Evolutionary conservation across 2,113 vertebrate genomes (phyloP).

Genomic region (Cynoglossus semilaevis): DNA sequence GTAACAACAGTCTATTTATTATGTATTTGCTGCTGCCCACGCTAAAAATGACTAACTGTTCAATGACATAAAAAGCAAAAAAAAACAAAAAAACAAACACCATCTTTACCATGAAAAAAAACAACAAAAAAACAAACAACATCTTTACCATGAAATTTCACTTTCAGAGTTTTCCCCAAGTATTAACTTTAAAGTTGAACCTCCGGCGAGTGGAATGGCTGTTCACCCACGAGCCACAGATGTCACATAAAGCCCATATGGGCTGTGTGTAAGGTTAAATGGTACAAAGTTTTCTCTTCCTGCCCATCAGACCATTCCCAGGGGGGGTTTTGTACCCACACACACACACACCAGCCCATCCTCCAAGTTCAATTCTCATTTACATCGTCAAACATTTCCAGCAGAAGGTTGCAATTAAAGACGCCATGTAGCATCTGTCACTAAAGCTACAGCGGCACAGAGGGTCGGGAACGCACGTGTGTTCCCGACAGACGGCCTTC

Average conservation of each 20-base stretch:
- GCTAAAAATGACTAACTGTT: slow-evolving; percentile 5
- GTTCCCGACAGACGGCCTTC: slow-evolving; percentile 19
- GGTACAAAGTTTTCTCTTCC: slow-evolving; percentile 16
- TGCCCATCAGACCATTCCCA: slow-evolving; percentile 31
- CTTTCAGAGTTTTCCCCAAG: too few species aligned
- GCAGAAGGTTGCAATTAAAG: slow-evolving; percentile 56
- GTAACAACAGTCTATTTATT: neutral
- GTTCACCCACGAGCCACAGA: slow-evolving; percentile 11
- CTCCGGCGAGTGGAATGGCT: neutral
- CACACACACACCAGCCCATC: too few species aligned
- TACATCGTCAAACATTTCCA: slow-evolving; percentile 49
- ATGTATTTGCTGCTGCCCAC: neutral
- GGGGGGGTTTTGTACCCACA: slow-evolving; percentile 23
- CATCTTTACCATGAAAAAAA: neutral
- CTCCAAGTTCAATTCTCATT: slow-evolving; percentile 34
- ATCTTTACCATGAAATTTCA: too few species aligned
- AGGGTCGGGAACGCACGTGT: slow-evolving; percentile 28
- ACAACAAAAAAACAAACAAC: neutral
- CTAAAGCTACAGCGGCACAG: slow-evolving; percentile 30
- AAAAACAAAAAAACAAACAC: neutral
- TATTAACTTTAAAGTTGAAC: too few species aligned
- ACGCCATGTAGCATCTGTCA: slow-evolving; percentile 50
- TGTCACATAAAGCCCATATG: slow-evolving; percentile 1
- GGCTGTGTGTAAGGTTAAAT: slow-evolving; percentile 14
- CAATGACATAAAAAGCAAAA: neutral